Base-by-base conservation (phyloP, 37 sponge, comb jelly and placozoan species). In the Beroe forskalii region DNA sequence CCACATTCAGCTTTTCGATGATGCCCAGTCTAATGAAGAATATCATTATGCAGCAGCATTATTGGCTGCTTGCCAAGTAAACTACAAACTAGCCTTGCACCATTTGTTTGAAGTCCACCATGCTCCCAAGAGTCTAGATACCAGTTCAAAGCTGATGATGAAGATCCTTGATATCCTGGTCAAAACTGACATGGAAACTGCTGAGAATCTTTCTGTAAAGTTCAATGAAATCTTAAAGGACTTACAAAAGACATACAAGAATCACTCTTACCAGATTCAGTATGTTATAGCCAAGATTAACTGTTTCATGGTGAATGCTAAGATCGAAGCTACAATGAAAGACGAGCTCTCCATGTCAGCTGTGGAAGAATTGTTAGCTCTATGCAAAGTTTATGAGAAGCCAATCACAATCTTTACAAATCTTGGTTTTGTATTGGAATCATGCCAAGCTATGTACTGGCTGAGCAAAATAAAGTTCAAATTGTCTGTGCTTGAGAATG, bases 361-460 rank as follows among this genome's bases (percentile, higher is more conserved):
- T 6, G 40, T 80, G 3, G 86, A 80, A 43, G 30, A 40, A 23
- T 0, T 80, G 25, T n/a, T 80, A 1, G 48, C 1, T 44, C 86
- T 80, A 6, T 80, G 86, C 40, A 41, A 80, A 37, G 30, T 80
- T 3, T 80, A 80, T 80, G 86, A 80, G 4, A 80, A 44, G 86
- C 44, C 55, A 12, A 80, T 80, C 43, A 25, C 86, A 40, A 44
- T 80, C 8, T 80, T 80, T 25, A 12, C 86, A 22, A 80, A 12
- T 44, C 55, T 80, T 23, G 86, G 86, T 1, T 80, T 80, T 44
- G 35, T 23, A 17, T 44, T 80, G 40, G 55, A 80, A 23, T 32
- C 86, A 28, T 23, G 55, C 4, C 4, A 38, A 37, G 86, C 86
- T 6, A 43, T 43, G 55, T 44, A 80, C 86, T 41, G 55, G 44